Evolutionary conservation across 2,888 invertebrate species (phyloP).

Genomic region (Ormyrus rosae): DNA sequence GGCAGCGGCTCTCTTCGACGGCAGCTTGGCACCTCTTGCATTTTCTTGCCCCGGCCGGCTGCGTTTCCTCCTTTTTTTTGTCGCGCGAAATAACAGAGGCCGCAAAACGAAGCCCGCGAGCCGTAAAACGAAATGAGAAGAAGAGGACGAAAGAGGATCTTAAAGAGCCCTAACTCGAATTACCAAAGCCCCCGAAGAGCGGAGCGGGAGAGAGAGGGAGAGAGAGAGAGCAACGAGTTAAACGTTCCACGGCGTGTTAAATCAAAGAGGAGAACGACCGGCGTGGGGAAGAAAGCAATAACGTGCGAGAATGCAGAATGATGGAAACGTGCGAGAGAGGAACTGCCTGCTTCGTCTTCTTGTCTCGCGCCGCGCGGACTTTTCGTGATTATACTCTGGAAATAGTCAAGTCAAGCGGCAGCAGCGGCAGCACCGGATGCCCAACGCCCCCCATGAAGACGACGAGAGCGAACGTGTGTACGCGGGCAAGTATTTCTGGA

Average conservation of each 20-base stretch:
- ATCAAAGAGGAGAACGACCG: conserved; percentile 49
- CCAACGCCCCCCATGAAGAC: conserved; percentile 55
- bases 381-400: conserved; percentile 72
- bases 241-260: conserved; percentile 58
- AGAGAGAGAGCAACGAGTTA: conserved; percentile 55
- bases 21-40: conserved; percentile 17
- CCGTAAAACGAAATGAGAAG: conserved; percentile 52
- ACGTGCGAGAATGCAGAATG: conserved; percentile 57
- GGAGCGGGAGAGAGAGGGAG: too few species aligned
- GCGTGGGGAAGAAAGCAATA: conserved; percentile 46
- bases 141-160: conserved; percentile 58
- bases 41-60: conserved; percentile 51
- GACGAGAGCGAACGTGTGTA: conserved; percentile 56
- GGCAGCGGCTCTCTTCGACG: conserved; percentile 60
- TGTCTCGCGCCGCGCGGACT: conserved; percentile 33
- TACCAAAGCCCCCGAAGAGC: conserved; percentile 49
- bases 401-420: conserved; percentile 67
- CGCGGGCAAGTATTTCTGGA: conserved; percentile 65
- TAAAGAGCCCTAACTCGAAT: conserved; percentile 61
- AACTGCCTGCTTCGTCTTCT: not conserved
- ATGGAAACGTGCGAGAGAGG: conserved; percentile 46
- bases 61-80: conserved; percentile 62
- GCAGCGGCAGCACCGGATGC: conserved; percentile 66
- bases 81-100: conserved; percentile 70
- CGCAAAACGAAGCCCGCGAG: conserved; percentile 48